Conservation (phyloP, 92 coral and sea anemone genomes). For the Nematostella vectensis region DNA sequence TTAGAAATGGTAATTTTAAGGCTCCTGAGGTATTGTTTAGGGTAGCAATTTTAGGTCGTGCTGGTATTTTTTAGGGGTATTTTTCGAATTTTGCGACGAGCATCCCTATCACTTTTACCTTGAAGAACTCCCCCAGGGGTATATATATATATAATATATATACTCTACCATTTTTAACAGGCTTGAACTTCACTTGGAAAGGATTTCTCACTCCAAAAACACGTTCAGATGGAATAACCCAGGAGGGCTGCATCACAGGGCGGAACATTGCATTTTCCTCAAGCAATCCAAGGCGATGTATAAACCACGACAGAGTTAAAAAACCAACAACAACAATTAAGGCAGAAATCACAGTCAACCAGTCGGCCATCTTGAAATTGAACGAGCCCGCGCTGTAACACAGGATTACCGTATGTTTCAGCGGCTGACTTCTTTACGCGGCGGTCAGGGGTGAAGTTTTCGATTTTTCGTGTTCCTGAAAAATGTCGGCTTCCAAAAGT, state of each 20-base stretch:
- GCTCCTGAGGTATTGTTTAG: too few species aligned
- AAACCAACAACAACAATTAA: constrained; percentile 53
- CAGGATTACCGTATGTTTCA: constrained; percentile 13
- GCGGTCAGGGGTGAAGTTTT: neutral
- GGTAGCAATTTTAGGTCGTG: too few species aligned
- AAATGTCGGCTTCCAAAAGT: constrained; percentile 23
- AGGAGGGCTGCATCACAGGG: constrained; percentile 26
- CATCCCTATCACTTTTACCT: too few species aligned
- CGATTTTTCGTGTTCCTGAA: neutral
- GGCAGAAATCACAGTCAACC: constrained; percentile 41
- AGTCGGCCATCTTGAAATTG: constrained; percentile 64
- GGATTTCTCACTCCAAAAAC: constrained; percentile 81
- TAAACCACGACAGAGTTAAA: constrained; percentile 51
- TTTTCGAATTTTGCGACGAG: too few species aligned
- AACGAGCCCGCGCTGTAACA: constrained; percentile 19
- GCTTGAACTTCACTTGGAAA: constrained; percentile 47
- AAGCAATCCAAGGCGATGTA: constrained; percentile 59
- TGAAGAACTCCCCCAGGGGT: too few species aligned
- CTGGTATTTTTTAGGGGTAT: too few species aligned
- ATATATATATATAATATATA: too few species aligned
- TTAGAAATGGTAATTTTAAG: too few species aligned
- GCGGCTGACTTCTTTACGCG: neutral
- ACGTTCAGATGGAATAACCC: constrained; percentile 54
- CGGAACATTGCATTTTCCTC: constrained; percentile 56
- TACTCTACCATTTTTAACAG: too few species aligned